These are phyloP conservation scores for Corbicula japonica DNA, from an alignment of 2,888 invertebrate genomes.

Conservation along the genomic window DNA sequence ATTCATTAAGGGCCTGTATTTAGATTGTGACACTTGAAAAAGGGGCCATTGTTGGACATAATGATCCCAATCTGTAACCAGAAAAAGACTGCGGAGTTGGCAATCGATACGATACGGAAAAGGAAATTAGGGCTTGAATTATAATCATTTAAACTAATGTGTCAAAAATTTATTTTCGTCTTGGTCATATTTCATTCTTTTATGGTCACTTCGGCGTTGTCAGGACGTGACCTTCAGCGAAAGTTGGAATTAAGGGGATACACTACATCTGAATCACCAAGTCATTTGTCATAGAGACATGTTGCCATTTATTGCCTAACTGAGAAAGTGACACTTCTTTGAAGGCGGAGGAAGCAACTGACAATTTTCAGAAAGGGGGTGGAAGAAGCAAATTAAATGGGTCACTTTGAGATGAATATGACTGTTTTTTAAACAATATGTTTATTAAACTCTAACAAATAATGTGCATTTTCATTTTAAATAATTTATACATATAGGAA, in stretches of 20 bases:
- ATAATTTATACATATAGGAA: no score
- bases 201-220: constrained; percentile 29
- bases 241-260: constrained; percentile 31
- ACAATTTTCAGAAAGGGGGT: no score
- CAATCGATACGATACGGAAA: constrained; percentile 27
- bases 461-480: no score
- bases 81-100: constrained; percentile 2
- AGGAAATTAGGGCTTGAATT: constrained; percentile 44
- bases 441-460: no score
- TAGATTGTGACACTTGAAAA: constrained; percentile 64
- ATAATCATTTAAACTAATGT: constrained; percentile 56
- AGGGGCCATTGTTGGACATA: constrained; percentile 50
- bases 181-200: constrained; percentile 38
- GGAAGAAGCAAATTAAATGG: no score
- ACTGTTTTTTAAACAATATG: no score
- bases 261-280: no score
- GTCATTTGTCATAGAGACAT: no score
- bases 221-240: constrained; percentile 16
- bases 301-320: constrained; percentile 23
- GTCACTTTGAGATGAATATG: no score
- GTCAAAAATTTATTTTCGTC: constrained; percentile 49
- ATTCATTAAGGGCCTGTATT: constrained; percentile 29
- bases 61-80: constrained; percentile 46
- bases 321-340: constrained; percentile 15
- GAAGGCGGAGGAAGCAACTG: no score